phyloP scores from a whole-genome alignment of 2,888 invertebrate genomes.

The Chrysotoxum bicinctum region DNA sequence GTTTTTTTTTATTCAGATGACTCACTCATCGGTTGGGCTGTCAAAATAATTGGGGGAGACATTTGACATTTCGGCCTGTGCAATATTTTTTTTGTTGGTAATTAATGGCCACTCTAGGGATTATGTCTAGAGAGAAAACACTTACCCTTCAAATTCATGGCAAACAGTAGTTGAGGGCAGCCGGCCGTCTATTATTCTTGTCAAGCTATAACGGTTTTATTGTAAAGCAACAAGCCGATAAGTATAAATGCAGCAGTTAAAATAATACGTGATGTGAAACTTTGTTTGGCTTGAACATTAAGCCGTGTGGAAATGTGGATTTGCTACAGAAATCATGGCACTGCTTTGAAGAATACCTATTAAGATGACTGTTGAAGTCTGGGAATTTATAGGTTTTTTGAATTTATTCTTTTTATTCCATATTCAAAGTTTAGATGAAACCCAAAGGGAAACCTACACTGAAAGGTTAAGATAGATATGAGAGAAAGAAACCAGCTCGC shows the following conservation, averaged over 20 bases:
- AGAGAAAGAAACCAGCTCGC: no score
- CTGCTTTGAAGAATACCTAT: not conserved
- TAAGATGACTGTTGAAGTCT: not conserved
- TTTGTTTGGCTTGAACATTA: not conserved
- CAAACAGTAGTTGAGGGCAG: not conserved
- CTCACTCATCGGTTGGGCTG: conserved; percentile 22
- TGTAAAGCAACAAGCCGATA: conserved; percentile 26
- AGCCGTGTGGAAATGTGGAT: not conserved
- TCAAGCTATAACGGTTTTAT: conserved; percentile 1
- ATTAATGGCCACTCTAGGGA: conserved; percentile 45
- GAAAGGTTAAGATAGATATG: no score
- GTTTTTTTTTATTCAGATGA: conserved; percentile 21
- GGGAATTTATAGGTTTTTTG: not conserved
- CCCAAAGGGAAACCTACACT: not conserved
- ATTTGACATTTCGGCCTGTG: not conserved
- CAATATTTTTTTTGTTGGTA: conserved; percentile 27
- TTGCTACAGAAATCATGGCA: not conserved
- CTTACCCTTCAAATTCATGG: conserved; percentile 7
- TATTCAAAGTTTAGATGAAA: not conserved
- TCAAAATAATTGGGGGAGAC: conserved; percentile 29
- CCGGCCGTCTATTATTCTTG: not conserved
- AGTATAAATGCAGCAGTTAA: conserved; percentile 9
- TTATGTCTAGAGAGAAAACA: not conserved
- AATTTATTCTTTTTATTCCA: not conserved
- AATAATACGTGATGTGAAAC: conserved; percentile 22